Conservation (phyloP, 2,797 vertebrate species). For the Tapera naevia region DNA sequence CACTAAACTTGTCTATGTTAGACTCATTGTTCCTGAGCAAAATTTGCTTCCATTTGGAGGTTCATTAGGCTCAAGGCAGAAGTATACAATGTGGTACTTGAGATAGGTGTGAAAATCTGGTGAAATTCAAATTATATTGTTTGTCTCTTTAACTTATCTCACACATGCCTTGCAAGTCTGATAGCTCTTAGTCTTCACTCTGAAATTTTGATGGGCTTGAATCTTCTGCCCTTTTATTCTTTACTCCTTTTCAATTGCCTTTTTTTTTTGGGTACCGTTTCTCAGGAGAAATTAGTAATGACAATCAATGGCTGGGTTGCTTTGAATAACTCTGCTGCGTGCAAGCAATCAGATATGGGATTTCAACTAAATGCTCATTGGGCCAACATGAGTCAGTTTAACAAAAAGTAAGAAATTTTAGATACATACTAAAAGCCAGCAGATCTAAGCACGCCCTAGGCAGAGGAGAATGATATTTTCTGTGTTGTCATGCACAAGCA, state of each 20-base stretch:
- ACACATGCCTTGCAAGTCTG: not conserved
- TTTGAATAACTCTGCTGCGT: not conserved
- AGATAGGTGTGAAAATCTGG: not conserved
- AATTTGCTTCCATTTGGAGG: accelerated
- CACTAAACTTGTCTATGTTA: not conserved
- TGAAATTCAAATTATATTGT: not conserved
- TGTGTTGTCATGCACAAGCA: not conserved
- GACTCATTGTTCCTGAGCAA: not conserved
- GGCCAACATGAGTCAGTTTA: not conserved
- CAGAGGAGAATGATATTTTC: not conserved
- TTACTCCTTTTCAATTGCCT: not conserved
- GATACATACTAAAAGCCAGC: not conserved
- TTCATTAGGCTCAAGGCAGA: not conserved
- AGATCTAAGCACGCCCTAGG: not conserved
- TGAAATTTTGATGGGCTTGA: not conserved
- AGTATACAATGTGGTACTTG: not conserved
- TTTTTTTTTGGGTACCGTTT: not conserved
- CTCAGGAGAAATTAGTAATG: not conserved
- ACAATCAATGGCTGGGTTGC: not conserved
- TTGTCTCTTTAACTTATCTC: not conserved
- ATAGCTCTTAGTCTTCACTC: not conserved
- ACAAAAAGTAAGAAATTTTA: not conserved
- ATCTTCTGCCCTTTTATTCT: not conserved
- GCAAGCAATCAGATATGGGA: not conserved
- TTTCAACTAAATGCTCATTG: not conserved